These are phyloP conservation scores for Mesorhabditis spiculigera DNA, from an alignment of 2,888 invertebrate species.

Conservation along the genomic window DNA sequence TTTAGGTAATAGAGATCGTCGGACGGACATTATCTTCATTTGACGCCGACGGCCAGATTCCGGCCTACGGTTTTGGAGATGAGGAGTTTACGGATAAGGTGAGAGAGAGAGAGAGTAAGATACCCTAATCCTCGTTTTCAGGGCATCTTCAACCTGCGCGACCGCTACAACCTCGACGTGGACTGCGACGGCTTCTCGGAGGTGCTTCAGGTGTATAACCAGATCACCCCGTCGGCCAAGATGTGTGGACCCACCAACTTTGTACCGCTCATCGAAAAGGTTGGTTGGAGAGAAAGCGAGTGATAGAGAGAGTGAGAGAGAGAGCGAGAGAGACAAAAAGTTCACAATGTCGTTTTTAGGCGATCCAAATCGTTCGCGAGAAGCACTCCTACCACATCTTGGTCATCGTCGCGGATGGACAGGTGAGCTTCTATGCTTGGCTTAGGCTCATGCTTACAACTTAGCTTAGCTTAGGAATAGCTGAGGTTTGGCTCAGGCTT, in stretches of 20 bases:
- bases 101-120: not conserved
- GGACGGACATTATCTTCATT: constrained; percentile 63
- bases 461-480: too few relatives aligned
- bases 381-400: constrained; percentile 63
- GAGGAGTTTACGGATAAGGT: constrained; percentile 59
- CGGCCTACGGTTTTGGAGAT: constrained; percentile 64
- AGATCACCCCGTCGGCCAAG: constrained; percentile 60
- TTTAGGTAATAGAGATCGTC: constrained; percentile 62
- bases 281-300: not conserved
- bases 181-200: constrained; percentile 60
- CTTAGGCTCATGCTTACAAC: not conserved
- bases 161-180: constrained; percentile 55
- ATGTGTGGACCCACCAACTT: constrained; percentile 65
- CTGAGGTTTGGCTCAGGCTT: too few relatives aligned
- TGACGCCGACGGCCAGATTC: constrained; percentile 63
- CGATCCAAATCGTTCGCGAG: constrained; percentile 61
- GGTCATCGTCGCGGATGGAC: constrained; percentile 64
- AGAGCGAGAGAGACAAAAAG: not conserved
- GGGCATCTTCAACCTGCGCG: constrained; percentile 53
- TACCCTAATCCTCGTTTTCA: constrained; percentile 9
- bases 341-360: constrained; percentile 23
- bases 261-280: constrained; percentile 62
- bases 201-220: constrained; percentile 62
- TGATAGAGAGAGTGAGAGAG: not conserved
- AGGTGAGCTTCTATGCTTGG: constrained; percentile 31